phyloP scores from a whole-genome alignment of 2,797 vertebrate species.

The Phylloscopus collybita region DNA sequence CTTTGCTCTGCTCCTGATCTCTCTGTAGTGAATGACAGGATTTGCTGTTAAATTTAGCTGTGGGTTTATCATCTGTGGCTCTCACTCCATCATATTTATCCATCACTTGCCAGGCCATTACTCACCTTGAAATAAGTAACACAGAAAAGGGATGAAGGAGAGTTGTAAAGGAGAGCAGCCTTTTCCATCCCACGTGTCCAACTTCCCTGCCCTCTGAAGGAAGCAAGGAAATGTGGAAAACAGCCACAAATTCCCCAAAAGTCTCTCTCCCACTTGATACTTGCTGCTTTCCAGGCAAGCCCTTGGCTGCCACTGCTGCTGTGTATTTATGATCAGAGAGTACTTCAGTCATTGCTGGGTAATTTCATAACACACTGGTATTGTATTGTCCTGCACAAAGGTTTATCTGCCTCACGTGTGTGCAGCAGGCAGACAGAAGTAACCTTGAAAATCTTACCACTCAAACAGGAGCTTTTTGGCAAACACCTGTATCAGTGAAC shows the following conservation, averaged over 20 bases:
- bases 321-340: not conserved
- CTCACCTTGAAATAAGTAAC: not conserved
- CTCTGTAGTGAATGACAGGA: not conserved
- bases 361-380: not conserved
- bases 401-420: not conserved
- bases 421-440: not conserved
- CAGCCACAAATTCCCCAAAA: not conserved
- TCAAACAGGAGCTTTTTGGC: not conserved
- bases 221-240: not conserved
- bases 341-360: not conserved
- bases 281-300: not conserved
- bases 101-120: not conserved
- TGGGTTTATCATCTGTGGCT: not conserved
- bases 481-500: not conserved
- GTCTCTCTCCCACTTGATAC: not conserved
- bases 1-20: not conserved
- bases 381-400: not conserved
- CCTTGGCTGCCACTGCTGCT: not conserved
- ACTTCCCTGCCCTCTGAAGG: not conserved
- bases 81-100: not conserved
- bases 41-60: not conserved
- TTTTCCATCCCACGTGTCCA: not conserved
- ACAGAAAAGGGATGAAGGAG: not conserved
- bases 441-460: not conserved
- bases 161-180: accelerated